phyloP scores from a whole-genome alignment of 2,888 invertebrate species.

The Candidula unifasciata region DNA sequence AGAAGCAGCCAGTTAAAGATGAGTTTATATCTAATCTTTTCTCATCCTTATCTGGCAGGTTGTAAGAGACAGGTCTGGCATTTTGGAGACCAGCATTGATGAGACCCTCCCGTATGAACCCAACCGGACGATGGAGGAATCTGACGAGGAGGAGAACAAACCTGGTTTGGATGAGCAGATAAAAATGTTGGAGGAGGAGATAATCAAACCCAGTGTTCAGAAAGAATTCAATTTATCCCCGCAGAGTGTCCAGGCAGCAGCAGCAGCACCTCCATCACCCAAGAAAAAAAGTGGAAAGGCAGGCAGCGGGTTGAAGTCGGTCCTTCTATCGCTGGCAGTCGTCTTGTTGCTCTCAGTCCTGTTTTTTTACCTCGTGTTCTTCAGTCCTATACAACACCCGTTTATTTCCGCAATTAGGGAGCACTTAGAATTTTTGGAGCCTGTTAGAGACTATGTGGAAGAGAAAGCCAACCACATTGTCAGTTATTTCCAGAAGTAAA shows the following conservation, averaged over 20 bases:
- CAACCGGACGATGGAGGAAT: constrained; percentile 58
- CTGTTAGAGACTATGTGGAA: constrained; percentile 63
- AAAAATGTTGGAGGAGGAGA: constrained; percentile 65
- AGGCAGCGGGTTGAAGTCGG: constrained; percentile 59
- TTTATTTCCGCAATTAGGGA: constrained; percentile 61
- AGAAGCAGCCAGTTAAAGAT: background rate
- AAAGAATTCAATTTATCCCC: constrained; percentile 56
- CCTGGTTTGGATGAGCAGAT: constrained; percentile 70
- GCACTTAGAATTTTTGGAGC: constrained; percentile 67
- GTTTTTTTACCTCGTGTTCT: constrained; percentile 63
- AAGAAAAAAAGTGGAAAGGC: constrained; percentile 24
- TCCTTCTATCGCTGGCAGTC: constrained; percentile 62
- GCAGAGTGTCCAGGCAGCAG: constrained; percentile 35
- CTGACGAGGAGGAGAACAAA: constrained; percentile 61
- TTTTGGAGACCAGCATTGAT: constrained; percentile 55
- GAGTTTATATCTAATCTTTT: background rate
- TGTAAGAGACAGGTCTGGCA: constrained; percentile 37
- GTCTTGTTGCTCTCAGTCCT: constrained; percentile 62
- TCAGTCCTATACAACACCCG: constrained; percentile 67
- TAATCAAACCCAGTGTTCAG: constrained; percentile 49
- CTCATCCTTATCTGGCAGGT: background rate
- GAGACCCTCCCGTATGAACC: constrained; percentile 61
- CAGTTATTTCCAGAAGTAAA: constrained; percentile 47
- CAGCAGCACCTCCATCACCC: constrained; percentile 44
- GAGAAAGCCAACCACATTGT: constrained; percentile 35